phyloP scores from a whole-genome alignment of 2,888 invertebrate genomes.

The Fabriciana adippe region DNA sequence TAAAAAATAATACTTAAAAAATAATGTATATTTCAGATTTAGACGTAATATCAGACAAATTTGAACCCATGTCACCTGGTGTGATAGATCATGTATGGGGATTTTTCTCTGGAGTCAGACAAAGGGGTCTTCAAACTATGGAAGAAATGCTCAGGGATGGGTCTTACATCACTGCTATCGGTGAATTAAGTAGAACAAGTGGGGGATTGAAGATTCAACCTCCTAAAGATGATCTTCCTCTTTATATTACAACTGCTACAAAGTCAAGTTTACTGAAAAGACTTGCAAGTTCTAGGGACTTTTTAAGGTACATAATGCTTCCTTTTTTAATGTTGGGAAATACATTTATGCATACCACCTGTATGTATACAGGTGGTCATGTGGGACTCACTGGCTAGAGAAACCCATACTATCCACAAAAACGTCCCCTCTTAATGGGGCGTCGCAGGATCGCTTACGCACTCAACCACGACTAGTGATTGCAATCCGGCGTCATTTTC shows the following conservation, averaged over 20 bases:
- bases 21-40: constrained; percentile 77
- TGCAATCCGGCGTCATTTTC: no score
- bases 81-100: constrained; percentile 92
- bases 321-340: no score
- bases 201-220: constrained; percentile 87
- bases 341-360: no score
- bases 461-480: no score
- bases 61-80: constrained; percentile 88
- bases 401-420: no score
- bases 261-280: constrained; percentile 88
- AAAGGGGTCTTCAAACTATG: constrained; percentile 92
- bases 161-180: constrained; percentile 89
- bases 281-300: constrained; percentile 86
- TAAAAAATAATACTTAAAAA: not conserved
- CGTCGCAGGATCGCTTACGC: no score
- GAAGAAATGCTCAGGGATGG: constrained; percentile 93
- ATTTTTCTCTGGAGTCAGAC: constrained; percentile 91
- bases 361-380: no score
- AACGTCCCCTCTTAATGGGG: no score
- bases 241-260: constrained; percentile 91
- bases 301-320: constrained; percentile 80
- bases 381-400: no score
- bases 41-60: constrained; percentile 91
- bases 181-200: constrained; percentile 86
- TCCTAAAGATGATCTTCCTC: constrained; percentile 86